Evolutionary conservation across 2,888 invertebrate genomes (phyloP).

Genomic region (Athrips mouffetella): DNA sequence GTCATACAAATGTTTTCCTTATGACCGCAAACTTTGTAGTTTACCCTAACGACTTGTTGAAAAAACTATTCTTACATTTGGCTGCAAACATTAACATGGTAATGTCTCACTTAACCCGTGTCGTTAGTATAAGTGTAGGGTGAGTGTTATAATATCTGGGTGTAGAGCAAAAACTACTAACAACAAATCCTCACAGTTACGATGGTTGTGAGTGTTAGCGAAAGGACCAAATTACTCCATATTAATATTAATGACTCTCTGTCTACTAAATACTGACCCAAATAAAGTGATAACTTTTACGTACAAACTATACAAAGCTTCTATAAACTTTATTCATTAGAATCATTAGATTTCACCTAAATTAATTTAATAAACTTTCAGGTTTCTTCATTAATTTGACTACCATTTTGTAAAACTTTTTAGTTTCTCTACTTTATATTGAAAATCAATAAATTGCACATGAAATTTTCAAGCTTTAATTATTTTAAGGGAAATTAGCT

Average conservation of each 20-base stretch:
- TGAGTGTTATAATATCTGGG: conserved; percentile 15
- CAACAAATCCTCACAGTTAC: conserved; percentile 43
- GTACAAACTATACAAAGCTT: too few species aligned
- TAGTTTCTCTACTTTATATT: too few species aligned
- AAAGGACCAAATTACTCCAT: conserved; percentile 33
- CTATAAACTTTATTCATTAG: too few species aligned
- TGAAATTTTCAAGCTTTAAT: too few species aligned
- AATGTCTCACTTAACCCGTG: conserved; percentile 10
- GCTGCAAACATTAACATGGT: conserved; percentile 9
- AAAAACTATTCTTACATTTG: conserved; percentile 1
- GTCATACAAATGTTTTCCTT: conserved; percentile 1
- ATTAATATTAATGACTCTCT: conserved; percentile 4
- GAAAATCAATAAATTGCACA: too few species aligned
- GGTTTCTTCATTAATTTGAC: too few species aligned
- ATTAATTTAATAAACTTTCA: too few species aligned
- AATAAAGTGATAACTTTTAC: too few species aligned
- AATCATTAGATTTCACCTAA: too few species aligned
- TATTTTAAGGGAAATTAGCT: too few species aligned
- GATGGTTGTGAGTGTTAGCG: conserved; percentile 40
- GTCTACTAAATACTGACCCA: neutral
- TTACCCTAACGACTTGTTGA: conserved; percentile 2
- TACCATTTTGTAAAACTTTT: too few species aligned
- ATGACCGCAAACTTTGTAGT: neutral
- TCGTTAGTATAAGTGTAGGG: conserved; percentile 13
- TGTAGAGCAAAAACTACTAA: conserved; percentile 31